These are phyloP conservation scores for Drosophila watanabei DNA, from an alignment of 1,140 invertebrate genomes.

Conservation along the genomic window DNA sequence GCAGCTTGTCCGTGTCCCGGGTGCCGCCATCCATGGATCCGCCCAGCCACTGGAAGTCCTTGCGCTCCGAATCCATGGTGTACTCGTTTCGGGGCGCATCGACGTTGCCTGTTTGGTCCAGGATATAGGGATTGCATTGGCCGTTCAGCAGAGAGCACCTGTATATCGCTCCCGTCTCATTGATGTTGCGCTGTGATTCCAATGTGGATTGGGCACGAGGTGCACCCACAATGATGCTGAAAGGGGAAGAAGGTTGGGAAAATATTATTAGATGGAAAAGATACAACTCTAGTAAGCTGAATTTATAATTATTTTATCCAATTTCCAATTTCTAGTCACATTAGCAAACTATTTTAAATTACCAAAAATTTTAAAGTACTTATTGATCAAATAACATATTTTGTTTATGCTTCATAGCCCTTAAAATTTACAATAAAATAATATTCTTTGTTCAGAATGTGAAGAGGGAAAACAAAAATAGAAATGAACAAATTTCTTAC, in stretches of 20 bases:
- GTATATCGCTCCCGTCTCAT: constrained; percentile 83
- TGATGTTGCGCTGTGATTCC: constrained; percentile 71
- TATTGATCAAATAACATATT: too few species aligned
- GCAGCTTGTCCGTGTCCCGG: constrained; percentile 68
- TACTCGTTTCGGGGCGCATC: constrained; percentile 49
- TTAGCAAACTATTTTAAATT: too few species aligned
- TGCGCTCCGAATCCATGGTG: constrained; percentile 67
- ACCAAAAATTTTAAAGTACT: too few species aligned
- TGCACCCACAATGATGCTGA: constrained; percentile 79
- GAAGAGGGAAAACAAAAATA: too few species aligned
- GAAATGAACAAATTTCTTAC: too few species aligned
- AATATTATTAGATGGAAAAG: too few species aligned
- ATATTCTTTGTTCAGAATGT: too few species aligned
- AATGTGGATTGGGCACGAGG: constrained; percentile 82
- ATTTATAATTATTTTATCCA: too few species aligned
- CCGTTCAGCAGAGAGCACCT: constrained; percentile 60
- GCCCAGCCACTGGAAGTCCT: constrained; percentile 81
- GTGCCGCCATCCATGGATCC: constrained; percentile 81
- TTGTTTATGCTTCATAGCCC: too few species aligned
- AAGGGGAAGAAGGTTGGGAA: background rate
- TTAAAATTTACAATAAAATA: too few species aligned
- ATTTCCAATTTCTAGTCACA: too few species aligned
- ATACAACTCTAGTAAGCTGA: too few species aligned
- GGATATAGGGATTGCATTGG: constrained; percentile 70
- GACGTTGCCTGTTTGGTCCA: constrained; percentile 66